Conservation (phyloP, 2,113 vertebrate species). For the Accipiter cooperii region DNA sequence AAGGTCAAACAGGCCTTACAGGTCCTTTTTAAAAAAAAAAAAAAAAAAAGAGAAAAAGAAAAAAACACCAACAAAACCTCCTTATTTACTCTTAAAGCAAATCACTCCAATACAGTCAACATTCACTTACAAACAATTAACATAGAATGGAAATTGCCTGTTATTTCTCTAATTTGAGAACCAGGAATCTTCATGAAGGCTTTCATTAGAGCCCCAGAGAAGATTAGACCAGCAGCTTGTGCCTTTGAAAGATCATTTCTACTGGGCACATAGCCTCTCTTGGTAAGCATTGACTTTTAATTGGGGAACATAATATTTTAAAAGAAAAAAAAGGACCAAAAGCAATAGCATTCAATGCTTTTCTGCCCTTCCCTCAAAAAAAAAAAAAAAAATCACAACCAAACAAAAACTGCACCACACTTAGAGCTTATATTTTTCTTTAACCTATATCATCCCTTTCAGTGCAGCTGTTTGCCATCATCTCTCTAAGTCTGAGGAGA, state of each 20-base stretch:
- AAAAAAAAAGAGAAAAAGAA: too few species aligned
- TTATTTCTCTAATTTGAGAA: neutral
- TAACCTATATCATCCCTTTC: neutral
- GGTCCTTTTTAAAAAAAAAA: neutral
- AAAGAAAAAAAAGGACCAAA: neutral
- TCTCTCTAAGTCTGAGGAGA: neutral
- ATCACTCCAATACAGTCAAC: neutral
- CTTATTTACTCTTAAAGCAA: slow-evolving; percentile 16
- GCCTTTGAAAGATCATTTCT: neutral
- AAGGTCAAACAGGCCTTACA: slow-evolving; percentile 39
- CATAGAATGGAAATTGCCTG: neutral
- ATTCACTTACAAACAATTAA: neutral
- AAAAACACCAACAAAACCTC: neutral
- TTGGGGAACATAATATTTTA: neutral
- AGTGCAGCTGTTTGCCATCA: neutral
- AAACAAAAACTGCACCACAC: too few species aligned
- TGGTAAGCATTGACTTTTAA: neutral
- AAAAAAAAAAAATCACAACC: too few species aligned
- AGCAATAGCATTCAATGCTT: neutral
- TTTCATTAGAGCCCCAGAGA: neutral
- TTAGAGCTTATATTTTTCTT: neutral
- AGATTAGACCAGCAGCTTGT: neutral
- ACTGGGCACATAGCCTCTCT: neutral
- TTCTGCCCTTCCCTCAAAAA: neutral
- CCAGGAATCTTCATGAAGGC: neutral